Evolutionary conservation across 2,888 invertebrate species (phyloP).

Genomic region (Pyrrhopygopsis socrates): DNA sequence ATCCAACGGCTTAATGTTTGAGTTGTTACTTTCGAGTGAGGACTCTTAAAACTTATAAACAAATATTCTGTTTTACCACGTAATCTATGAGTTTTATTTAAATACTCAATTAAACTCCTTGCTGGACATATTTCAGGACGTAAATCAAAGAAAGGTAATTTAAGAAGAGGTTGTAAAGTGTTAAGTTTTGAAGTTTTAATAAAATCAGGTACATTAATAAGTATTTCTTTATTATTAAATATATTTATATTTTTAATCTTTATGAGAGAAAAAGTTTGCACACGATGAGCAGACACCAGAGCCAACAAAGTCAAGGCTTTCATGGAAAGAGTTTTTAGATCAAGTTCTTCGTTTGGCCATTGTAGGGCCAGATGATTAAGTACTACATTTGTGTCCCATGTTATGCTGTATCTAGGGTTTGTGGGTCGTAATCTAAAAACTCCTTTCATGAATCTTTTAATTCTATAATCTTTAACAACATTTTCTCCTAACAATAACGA

Average conservation of each 20-base stretch:
- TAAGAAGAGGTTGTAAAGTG: background rate
- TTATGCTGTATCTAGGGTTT: background rate
- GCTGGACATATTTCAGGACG: conserved; percentile 59
- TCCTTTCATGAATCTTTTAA: conserved; percentile 28
- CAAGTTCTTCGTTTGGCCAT: conserved; percentile 63
- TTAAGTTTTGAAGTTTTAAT: conserved; percentile 30
- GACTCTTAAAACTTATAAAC: background rate
- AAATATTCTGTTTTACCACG: conserved; percentile 5
- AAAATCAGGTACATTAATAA: conserved; percentile 11
- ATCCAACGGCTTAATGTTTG: conserved; percentile 36
- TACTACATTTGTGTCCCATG: background rate
- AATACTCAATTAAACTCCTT: conserved; percentile 26
- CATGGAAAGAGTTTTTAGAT: conserved; percentile 51
- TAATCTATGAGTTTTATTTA: conserved; percentile 10
- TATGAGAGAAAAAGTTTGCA: conserved; percentile 78
- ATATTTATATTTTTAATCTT: background rate
- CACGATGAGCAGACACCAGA: conserved; percentile 78
- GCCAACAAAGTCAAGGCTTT: conserved; percentile 81
- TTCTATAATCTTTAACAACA: background rate
- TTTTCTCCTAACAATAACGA: background rate
- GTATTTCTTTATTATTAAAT: background rate
- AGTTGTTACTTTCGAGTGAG: background rate
- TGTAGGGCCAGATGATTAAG: background rate
- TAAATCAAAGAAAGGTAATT: conserved; percentile 47
- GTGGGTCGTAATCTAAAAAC: background rate